Percentiles rank a stretch among this genome's conserved stretches.
phyloP scores from a whole-genome alignment of 53 echinoderm and acorn worm genomes.

The Arbacia lixula region DNA sequence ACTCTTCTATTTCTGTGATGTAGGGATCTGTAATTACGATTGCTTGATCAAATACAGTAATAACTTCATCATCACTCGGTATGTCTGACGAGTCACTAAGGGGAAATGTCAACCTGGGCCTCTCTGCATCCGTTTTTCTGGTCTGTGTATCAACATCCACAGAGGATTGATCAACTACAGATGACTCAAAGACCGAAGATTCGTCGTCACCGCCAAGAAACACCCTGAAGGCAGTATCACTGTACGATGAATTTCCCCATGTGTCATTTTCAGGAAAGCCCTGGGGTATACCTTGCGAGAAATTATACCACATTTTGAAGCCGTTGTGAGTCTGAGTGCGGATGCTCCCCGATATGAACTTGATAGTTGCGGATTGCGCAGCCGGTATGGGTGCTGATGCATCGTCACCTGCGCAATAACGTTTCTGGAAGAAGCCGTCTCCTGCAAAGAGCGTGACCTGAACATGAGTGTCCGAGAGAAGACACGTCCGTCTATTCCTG shows the following conservation, averaged over 20 bases:
- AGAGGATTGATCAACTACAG: too few species aligned
- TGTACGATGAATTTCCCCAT: slow-evolving; percentile 4
- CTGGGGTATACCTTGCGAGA: neutral
- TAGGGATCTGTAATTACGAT: too few species aligned
- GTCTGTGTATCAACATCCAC: too few species aligned
- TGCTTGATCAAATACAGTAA: too few species aligned
- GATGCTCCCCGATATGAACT: slow-evolving; percentile 9
- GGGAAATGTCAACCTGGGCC: too few species aligned
- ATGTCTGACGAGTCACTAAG: too few species aligned
- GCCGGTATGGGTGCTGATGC: slow-evolving; percentile 12
- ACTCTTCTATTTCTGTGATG: too few species aligned
- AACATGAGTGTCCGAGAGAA: slow-evolving; percentile 33
- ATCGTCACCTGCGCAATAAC: slow-evolving; percentile 28
- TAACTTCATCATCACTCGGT: too few species aligned
- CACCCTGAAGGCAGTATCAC: slow-evolving; percentile 5
- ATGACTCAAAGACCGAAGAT: too few species aligned
- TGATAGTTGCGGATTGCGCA: slow-evolving; percentile 9
- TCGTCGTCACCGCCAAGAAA: neutral
- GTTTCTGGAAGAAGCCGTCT: slow-evolving; percentile 7
- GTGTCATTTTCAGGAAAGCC: neutral
- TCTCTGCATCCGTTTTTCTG: too few species aligned
- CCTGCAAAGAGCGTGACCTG: slow-evolving; percentile 30
- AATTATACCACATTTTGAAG: slow-evolving; percentile 19
- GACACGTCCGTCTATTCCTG: slow-evolving; percentile 14
- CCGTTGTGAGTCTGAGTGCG: slow-evolving; percentile 4